Evolutionary conservation across 1,140 invertebrate species (phyloP), one percentile per base, ranked within the genome.

Genomic region (Helicoverpa zea): DNA sequence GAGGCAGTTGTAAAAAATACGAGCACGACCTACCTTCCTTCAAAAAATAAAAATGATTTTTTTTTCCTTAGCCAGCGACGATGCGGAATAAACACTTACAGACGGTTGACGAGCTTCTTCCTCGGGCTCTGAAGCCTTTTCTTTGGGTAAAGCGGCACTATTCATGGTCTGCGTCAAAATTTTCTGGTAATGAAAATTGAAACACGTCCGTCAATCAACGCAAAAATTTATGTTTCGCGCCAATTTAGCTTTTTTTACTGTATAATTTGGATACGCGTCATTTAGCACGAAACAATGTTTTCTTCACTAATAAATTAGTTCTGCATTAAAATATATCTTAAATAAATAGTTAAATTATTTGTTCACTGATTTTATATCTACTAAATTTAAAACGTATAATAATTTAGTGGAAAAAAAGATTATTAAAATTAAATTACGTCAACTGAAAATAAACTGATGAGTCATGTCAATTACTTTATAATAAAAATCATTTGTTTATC

Each of bases 31-130:
- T 43, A 43, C 35, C 35, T 43, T 43, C 52, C 3, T 52, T 7
- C 18, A 23, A 54, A 35, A 13, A 23, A 43, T 35, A 49, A 63
- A 47, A 63, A 18, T 76, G 61, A 47, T 76, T 51, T 52, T 43
- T 35, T 35, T 7, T 3, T 35, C 0, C 35, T 0, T 35, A 9
- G 35, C 9, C 1, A 43, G 35, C 1, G 5, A 43, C 35, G 35
- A 43, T 43, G 23, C 23, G 35, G 35, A 43, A 43, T 1, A 5
- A 61, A 70, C 58, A 23, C 73, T 86, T 88, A 93, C 91, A 66
- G 49, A 56, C 13, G 87, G 86, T 64, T 89, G 88, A 51, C 61
- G 80, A 30, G 91, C 92, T 87, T 86, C 89, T 86, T 94, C 91
- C 23, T 64, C 58, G 9, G 91, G 91, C 83, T 91, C 89, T 58